Base-by-base conservation (phyloP, 2,797 vertebrate species). In the Smutsia temminckii region DNA sequence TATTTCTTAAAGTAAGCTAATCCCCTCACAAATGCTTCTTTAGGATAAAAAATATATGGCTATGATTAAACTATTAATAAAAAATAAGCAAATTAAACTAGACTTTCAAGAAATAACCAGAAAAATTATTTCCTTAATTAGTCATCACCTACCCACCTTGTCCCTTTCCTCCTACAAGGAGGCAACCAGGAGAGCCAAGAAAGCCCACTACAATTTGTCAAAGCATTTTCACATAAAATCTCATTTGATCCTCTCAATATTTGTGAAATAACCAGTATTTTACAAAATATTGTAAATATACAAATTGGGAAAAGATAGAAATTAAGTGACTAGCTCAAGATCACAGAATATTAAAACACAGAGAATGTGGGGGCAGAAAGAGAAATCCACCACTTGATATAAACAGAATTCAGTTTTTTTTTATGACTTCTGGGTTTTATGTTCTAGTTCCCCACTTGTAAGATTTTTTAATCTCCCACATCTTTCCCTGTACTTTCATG, bases 41-140 rank as follows among this genome's bases (percentile, higher is more conserved):
- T 85, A 90, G 17, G 23, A 84, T 92, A 91, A 92, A 93, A 89
- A 89, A 85, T 25, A 21, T 72, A 80, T 32, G 81, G 42, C 12
- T 34, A 85, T 14, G 86, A 85, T 85, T 53, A 53, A 80, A 66
- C 34, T 88, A 78, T 71, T 68, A 21, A 79, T 34, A 55, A 80
- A 84, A 78, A 4, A 34, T 23, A 88, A 29, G 55, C 46, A 84
- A 89, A 89, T 95, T 79, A 71, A 87, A 91, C 11, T 49, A 91
- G n/a, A 66, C 37, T 85, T 91, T 79, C 17, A 85, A 93, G 72
- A 51, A 61, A 72, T 11, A 93, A 77, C 25, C 51, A 71, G 55
- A 55, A 71, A 95, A 89, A 29, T 27, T 21, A 74, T 32, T 40
- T 79, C 59, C 40, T 91, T 92, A 87, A 59, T 79, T 85, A 89